Evolutionary conservation across 2,888 invertebrate species (phyloP).

Genomic region (Acanthosepion esculentum): DNA sequence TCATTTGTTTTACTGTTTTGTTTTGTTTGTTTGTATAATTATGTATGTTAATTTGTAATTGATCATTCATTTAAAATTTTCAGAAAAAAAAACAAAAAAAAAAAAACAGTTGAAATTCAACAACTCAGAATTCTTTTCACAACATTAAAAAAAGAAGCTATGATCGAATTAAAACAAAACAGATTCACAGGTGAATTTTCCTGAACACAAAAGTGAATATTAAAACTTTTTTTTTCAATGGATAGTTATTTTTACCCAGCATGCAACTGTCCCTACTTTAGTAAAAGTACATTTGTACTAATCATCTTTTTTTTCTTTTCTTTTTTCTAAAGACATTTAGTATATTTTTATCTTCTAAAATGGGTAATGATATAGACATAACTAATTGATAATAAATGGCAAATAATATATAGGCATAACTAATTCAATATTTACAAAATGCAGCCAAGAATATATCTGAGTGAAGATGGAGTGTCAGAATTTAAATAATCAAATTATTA

Average conservation of each 20-base stretch:
- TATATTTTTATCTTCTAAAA: background rate
- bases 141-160: background rate
- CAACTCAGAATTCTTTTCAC: background rate
- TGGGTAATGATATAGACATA: background rate
- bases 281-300: background rate
- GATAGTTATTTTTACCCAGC: background rate
- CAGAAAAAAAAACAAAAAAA: background rate
- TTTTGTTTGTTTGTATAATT: background rate
- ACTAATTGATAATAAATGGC: no score
- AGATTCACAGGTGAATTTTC: background rate
- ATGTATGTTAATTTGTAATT: background rate
- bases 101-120: background rate
- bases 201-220: background rate
- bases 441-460: no score
- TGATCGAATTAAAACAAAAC: background rate
- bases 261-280: background rate
- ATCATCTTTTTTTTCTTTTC: background rate
- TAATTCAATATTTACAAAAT: no score
- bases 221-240: background rate
- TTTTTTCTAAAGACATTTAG: background rate
- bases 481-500: no score
- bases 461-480: no score
- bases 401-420: no score
- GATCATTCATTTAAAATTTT: background rate
- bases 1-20: background rate